Percentiles rank a stretch among this genome's conserved stretches.
Evolutionary conservation across 2,797 vertebrate species (phyloP).

Genomic region (Momotus momota): DNA sequence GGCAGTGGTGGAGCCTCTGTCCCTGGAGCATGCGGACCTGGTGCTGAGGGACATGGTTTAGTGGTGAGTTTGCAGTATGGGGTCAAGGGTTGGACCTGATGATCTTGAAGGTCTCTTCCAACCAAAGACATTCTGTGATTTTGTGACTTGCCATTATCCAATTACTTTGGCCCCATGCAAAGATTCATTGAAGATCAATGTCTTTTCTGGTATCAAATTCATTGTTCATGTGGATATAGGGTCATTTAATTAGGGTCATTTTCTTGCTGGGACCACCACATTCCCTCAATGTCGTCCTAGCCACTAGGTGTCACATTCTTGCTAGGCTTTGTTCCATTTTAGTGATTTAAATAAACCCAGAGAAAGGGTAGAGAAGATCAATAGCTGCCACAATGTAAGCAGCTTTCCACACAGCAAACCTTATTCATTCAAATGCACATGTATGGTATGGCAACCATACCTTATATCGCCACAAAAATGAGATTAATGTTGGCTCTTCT

Average conservation of each 20-base stretch:
- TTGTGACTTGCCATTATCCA: background rate
- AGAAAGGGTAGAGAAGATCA: background rate
- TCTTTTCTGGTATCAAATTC: background rate
- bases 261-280: background rate
- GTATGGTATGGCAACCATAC: background rate
- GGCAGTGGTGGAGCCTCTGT: too few species aligned
- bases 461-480: background rate
- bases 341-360: background rate
- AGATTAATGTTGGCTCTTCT: background rate
- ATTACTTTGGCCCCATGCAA: background rate
- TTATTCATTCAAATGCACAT: background rate
- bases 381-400: background rate
- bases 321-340: background rate
- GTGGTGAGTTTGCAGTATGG: too few species aligned
- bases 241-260: background rate
- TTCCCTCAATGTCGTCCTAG: background rate
- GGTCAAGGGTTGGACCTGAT: too few species aligned
- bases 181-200: background rate
- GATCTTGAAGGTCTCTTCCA: too few species aligned
- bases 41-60: too few species aligned
- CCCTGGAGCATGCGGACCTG: too few species aligned
- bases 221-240: background rate
- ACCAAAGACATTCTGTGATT: too few species aligned
- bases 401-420: background rate
- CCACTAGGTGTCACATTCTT: conserved; percentile 69